Conservation (phyloP, 1,140 invertebrate genomes). For the Drosophila aff. region DNA sequence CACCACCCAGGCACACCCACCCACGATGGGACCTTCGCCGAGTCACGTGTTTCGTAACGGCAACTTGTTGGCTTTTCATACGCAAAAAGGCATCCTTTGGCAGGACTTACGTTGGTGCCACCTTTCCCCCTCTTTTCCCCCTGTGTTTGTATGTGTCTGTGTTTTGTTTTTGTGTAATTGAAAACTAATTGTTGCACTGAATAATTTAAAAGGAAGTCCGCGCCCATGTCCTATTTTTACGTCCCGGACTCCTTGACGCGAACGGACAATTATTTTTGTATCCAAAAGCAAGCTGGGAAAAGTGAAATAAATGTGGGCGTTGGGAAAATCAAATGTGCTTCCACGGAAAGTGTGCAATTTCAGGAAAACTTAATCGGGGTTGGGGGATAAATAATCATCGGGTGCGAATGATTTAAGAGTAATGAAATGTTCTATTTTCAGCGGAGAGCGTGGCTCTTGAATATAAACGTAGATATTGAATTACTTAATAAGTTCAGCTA, state of each 20-base stretch:
- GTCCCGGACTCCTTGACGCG: constrained; percentile 8
- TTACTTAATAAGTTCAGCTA: neutral
- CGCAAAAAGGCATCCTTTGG: constrained; percentile 4
- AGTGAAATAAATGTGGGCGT: neutral
- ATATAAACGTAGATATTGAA: neutral
- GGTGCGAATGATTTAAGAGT: neutral
- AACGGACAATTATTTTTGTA: constrained; percentile 10
- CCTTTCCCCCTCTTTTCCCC: neutral
- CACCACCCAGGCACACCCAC: neutral
- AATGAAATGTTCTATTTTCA: neutral
- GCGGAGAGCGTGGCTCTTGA: neutral
- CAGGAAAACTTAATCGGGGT: neutral
- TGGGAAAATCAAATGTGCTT: neutral
- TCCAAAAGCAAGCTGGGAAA: neutral
- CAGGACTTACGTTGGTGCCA: neutral
- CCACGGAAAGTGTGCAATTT: neutral
- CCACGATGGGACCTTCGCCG: neutral
- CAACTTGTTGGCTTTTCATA: constrained; percentile 54
- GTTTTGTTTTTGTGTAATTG: constrained; percentile 16
- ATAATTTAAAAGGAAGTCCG: constrained; percentile 33
- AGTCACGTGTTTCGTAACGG: constrained; percentile 52
- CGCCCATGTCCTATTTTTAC: constrained; percentile 16
- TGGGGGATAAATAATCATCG: neutral
- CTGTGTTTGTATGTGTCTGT: neutral
- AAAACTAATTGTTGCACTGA: constrained; percentile 39